Evolutionary conservation across 1,140 invertebrate genomes (phyloP).

Genomic region (Coboldia fuscipes): DNA sequence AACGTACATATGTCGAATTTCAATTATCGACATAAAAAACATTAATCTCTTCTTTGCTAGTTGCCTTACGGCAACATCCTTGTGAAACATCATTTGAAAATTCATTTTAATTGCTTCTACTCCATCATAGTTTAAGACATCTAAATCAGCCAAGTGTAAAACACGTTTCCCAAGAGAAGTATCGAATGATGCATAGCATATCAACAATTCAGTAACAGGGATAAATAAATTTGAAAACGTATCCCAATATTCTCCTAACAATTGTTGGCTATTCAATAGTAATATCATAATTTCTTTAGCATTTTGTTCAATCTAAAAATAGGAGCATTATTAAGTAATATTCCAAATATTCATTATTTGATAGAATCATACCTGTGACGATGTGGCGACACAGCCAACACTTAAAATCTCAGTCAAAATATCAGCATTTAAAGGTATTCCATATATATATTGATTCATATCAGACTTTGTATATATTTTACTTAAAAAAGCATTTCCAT

Average conservation of each 20-base stretch:
- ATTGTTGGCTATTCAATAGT: conserved; percentile 4
- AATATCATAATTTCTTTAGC: conserved; percentile 6
- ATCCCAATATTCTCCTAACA: conserved; percentile 4
- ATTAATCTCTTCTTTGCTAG: too few relatives aligned
- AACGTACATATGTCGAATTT: too few relatives aligned
- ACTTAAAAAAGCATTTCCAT: conserved; percentile 7
- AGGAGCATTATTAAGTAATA: neutral
- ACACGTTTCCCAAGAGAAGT: neutral
- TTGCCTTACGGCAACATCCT: too few relatives aligned
- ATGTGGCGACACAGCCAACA: conserved; percentile 3
- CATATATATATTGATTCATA: conserved; percentile 8
- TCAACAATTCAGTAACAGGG: conserved; percentile 4
- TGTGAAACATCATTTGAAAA: too few relatives aligned
- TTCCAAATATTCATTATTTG: neutral
- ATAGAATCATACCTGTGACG: neutral
- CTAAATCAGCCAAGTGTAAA: too few relatives aligned
- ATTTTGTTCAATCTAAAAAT: neutral
- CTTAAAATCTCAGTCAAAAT: conserved; percentile 10
- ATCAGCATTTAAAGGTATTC: conserved; percentile 9
- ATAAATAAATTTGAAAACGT: conserved; percentile 6
- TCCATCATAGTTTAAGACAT: too few relatives aligned
- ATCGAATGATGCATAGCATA: neutral
- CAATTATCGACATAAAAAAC: too few relatives aligned
- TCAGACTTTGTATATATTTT: conserved; percentile 1
- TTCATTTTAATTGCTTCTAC: too few relatives aligned